phyloP scores from a whole-genome alignment of 2,797 vertebrate species.

The Naso thynnoides region DNA sequence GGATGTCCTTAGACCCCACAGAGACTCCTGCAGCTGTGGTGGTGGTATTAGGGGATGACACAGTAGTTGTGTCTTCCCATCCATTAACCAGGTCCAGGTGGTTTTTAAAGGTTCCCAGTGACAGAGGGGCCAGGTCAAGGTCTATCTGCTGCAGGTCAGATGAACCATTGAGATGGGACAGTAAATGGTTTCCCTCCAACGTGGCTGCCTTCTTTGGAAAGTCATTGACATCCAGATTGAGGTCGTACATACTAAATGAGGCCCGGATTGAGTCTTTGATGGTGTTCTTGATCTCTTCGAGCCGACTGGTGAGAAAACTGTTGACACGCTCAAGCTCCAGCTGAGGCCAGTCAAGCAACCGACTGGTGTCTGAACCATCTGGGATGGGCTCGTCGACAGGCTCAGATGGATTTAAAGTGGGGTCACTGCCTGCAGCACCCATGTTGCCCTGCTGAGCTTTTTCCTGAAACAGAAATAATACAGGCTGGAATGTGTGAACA shows the following conservation, averaged over 20 bases:
- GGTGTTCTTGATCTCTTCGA: conserved; percentile 98
- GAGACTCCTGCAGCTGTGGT: conserved; percentile 49
- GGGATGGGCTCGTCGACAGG: conserved; percentile 69
- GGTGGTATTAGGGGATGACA: conserved; percentile 53
- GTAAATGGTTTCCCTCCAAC: conserved; percentile 91
- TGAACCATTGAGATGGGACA: conserved; percentile 93
- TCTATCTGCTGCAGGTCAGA: conserved; percentile 95
- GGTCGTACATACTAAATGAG: conserved; percentile 96
- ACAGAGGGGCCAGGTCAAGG: conserved; percentile 95
- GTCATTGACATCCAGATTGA: conserved; percentile 95
- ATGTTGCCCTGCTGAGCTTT: conserved; percentile 87
- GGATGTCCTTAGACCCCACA: conserved; percentile 87
- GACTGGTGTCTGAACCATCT: conserved; percentile 82
- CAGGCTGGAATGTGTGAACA: background rate
- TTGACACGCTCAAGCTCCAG: conserved; percentile 96
- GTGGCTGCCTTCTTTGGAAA: conserved; percentile 95
- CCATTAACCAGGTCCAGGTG: conserved; percentile 87
- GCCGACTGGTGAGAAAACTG: conserved; percentile 96
- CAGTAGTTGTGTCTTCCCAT: conserved; percentile 78
- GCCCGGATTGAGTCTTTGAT: conserved; percentile 98
- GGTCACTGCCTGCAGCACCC: conserved; percentile 78
- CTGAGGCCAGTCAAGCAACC: conserved; percentile 94
- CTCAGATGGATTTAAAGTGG: conserved; percentile 73
- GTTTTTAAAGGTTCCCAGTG: conserved; percentile 90
- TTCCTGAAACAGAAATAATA: conserved; percentile 80